Evolutionary conservation across 2,888 invertebrate species (phyloP).

Genomic region (Hofmannophila pseudospretella): DNA sequence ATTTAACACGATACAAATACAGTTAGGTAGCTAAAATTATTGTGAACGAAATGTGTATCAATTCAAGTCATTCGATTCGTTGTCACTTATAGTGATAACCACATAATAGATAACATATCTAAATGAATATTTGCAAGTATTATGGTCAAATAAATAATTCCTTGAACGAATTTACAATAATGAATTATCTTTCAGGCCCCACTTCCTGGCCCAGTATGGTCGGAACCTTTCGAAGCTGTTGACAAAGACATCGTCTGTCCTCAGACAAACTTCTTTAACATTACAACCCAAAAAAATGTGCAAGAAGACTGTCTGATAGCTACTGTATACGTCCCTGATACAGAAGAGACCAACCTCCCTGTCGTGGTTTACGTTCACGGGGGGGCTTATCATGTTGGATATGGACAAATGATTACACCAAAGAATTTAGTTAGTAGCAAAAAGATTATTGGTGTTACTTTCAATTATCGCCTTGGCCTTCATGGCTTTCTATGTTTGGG

Average conservation of each 20-base stretch:
- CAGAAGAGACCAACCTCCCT: constrained; percentile 25
- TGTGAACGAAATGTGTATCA: no score
- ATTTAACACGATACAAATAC: no score
- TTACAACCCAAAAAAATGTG: neutral
- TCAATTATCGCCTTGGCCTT: constrained; percentile 33
- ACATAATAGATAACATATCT: no score
- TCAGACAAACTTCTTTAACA: constrained; percentile 14
- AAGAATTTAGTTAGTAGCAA: constrained; percentile 21
- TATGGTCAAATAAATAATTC: no score
- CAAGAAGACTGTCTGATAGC: constrained; percentile 49
- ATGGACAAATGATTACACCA: constrained; percentile 13
- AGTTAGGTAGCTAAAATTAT: no score
- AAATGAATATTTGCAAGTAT: no score
- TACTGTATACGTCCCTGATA: constrained; percentile 45
- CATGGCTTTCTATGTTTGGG: constrained; percentile 34
- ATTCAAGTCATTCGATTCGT: no score
- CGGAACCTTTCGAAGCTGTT: constrained; percentile 23
- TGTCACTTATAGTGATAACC: no score
- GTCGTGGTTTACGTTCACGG: constrained; percentile 33
- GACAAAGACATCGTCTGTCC: constrained; percentile 28
- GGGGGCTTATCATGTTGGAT: constrained; percentile 27
- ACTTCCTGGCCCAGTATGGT: constrained; percentile 32
- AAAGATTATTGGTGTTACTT: constrained; percentile 24
- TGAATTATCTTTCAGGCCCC: constrained; percentile 41
- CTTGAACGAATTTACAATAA: no score